phyloP scores from a whole-genome alignment of 2,797 vertebrate genomes.

The Argentina silus region DNA sequence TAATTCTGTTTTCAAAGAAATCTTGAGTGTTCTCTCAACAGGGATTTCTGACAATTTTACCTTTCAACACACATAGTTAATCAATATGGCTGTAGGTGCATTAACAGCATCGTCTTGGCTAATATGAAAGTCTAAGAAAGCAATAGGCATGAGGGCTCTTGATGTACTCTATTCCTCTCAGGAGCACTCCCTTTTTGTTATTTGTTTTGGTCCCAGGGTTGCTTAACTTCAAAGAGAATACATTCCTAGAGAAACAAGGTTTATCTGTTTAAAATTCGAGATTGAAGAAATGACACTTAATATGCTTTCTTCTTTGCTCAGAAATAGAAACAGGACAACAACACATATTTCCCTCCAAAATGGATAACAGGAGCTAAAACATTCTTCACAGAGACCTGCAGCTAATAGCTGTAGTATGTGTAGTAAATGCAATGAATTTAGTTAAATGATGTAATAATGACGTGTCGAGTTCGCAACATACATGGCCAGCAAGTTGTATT shows the following conservation, averaged over 20 bases:
- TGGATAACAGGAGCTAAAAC: neutral
- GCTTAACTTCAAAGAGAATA: constrained; percentile 70
- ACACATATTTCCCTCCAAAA: neutral
- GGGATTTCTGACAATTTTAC: neutral
- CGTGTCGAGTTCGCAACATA: constrained; percentile 38
- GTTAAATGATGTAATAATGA: constrained; percentile 8
- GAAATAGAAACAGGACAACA: constrained; percentile 45
- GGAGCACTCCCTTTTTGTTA: constrained; percentile 54
- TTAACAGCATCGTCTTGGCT: constrained; percentile 53
- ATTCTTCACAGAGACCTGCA: too few relatives aligned
- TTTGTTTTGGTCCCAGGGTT: constrained; percentile 59
- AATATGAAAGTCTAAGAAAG: constrained; percentile 28
- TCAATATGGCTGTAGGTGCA: neutral
- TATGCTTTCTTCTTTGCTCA: neutral
- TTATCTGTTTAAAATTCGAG: constrained; percentile 70
- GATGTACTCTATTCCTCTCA: constrained; percentile 68
- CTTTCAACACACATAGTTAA: constrained; percentile 1
- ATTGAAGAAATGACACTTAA: constrained; percentile 51
- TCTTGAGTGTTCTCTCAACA: neutral
- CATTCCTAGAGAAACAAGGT: constrained; percentile 72
- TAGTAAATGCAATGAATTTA: neutral
- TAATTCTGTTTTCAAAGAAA: neutral
- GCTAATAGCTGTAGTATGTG: constrained; percentile 13
- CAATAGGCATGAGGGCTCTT: constrained; percentile 59
- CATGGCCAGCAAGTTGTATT: constrained; percentile 12